Evolutionary conservation across 2,797 vertebrate genomes (phyloP).

Genomic region (Notamacropus eugenii): DNA sequence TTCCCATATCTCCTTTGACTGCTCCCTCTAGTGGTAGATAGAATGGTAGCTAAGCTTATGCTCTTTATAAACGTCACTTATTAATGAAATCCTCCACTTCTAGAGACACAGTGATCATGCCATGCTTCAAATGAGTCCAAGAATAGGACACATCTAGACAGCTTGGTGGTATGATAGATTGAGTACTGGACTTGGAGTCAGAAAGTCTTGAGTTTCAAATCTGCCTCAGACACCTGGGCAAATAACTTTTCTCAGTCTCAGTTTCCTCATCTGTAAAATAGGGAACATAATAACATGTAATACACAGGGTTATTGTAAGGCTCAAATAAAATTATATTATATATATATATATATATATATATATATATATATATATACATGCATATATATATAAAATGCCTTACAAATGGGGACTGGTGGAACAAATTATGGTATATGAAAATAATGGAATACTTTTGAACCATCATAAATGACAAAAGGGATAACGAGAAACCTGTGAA

Average conservation of each 20-base stretch:
- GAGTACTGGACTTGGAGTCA: background rate
- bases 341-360: background rate
- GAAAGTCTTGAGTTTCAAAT: background rate
- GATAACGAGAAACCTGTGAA: background rate
- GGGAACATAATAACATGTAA: background rate
- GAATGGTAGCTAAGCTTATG: background rate
- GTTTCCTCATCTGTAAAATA: background rate
- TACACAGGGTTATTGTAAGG: background rate
- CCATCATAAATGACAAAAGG: background rate
- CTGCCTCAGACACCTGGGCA: background rate
- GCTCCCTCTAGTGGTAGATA: background rate
- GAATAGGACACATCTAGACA: background rate
- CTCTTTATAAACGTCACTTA: background rate
- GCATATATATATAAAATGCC: background rate
- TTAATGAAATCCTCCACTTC: background rate
- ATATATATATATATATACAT: too few species aligned
- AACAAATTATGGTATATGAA: background rate
- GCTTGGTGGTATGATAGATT: background rate
- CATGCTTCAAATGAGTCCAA: background rate
- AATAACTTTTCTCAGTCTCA: background rate
- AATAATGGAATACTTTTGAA: background rate
- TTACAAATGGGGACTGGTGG: background rate
- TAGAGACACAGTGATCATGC: background rate
- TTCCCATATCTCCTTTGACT: background rate
- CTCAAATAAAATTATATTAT: background rate